Evolutionary conservation across 2,797 vertebrate genomes (phyloP), one percentile per base, ranked within the genome.

Genomic region (Acrossocheilus wenchowensis): DNA sequence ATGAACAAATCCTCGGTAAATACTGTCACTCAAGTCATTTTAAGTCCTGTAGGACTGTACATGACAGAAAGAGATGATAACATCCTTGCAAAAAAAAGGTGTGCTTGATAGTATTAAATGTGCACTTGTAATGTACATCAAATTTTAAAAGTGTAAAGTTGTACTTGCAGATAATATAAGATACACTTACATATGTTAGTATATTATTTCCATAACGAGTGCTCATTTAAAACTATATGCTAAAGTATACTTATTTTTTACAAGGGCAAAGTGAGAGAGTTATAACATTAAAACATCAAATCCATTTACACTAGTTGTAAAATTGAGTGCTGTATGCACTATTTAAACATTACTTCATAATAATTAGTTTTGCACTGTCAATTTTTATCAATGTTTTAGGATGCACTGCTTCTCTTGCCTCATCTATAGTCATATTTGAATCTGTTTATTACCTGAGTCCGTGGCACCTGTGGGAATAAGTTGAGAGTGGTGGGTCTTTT

Each of bases 401-500:
- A 75, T 30, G 45, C 73, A 19, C 45, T 74, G 72, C 14, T 9
- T 48, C 0, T 6, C 41, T 48, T 26, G 41, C 41, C 23, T 43
- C n/a, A 1, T 30, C 45, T n/a, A 48, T 68, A 43, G 41, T 60
- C 10, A 62, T 36, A 52, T 54, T 5, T 62, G 2, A 11, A 54
- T 54, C 17, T 6, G 8, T 36, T 66, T 17, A 62, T 86, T 89
- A 99, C 98, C 97, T 98, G 97, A 93, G 97, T 97, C 86, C 97
- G 97, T 78, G 98, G 97, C 93, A 98, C 97, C 92, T 98, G 97
- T 60, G 97, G 96, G 93, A 98, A 97, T 90, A 99, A 96, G 96
- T 98, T 98, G 92, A 99, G 97, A 43, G 98, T 98, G 85, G 98
- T 98, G 88, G 98, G 98, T 93, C 97, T 94, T 94, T 98, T 98